Conservation (phyloP, 2,797 vertebrate genomes). For the Atherinosoma microstoma region DNA sequence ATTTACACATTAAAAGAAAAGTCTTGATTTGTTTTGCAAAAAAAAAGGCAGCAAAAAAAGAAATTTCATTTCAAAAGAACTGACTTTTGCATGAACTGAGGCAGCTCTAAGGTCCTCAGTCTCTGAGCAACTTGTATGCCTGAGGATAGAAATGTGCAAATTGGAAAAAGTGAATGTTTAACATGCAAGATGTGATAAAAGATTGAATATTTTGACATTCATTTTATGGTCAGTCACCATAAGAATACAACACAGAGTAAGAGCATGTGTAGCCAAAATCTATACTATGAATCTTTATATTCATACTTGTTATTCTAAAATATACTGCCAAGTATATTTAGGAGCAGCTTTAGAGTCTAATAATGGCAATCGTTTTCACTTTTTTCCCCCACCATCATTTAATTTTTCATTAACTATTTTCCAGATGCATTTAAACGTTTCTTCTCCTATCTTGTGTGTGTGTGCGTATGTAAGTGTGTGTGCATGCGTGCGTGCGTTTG, state of each 20-base stretch:
- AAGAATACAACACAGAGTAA: not conserved
- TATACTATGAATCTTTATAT: not conserved
- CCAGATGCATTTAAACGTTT: not conserved
- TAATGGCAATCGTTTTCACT: not conserved
- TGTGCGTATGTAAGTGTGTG: too few relatives aligned
- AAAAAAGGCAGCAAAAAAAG: not conserved
- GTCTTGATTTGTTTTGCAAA: not conserved
- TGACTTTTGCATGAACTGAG: not conserved
- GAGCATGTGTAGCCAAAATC: not conserved
- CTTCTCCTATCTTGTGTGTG: not conserved
- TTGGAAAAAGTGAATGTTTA: not conserved
- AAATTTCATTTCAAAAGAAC: not conserved
- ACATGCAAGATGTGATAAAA: not conserved
- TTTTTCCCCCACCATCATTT: not conserved
- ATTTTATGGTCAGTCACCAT: not conserved
- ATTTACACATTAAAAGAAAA: not conserved
- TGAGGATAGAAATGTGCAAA: not conserved
- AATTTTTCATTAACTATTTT: not conserved
- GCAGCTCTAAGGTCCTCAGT: not conserved
- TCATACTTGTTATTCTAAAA: not conserved
- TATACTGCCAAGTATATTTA: not conserved
- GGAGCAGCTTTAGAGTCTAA: not conserved
- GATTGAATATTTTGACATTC: not conserved
- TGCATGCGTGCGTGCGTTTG: too few relatives aligned
- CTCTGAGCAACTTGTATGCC: not conserved